A percentile compares a stretch with the other conserved stretches of the same genome.
These are phyloP conservation scores for Axea sp. DNA, from an alignment of 2,888 invertebrate genomes.

Conservation along the genomic window DNA sequence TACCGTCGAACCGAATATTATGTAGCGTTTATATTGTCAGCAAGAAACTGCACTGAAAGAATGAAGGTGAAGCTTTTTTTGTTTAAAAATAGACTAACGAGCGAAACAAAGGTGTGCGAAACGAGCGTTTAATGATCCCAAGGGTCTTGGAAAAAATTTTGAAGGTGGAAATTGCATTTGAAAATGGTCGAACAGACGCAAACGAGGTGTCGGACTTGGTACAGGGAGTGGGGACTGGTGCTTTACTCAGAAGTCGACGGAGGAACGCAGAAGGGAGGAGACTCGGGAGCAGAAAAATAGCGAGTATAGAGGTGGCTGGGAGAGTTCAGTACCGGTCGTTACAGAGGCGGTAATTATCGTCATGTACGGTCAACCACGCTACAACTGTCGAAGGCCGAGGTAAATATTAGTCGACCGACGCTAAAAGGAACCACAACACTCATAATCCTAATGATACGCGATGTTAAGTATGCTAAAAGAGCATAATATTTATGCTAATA, in stretches of 20 bases:
- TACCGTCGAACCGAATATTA: conserved; percentile 14
- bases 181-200: conserved; percentile 17
- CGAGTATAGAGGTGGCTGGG: conserved; percentile 31
- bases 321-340: conserved; percentile 38
- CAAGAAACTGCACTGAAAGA: not conserved
- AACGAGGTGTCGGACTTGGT: conserved; percentile 50
- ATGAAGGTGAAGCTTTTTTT: no score
- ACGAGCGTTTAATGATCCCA: not conserved
- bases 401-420: conserved; percentile 47
- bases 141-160: not conserved
- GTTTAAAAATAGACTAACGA: not conserved
- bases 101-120: conserved; percentile 17
- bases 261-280: conserved; percentile 21
- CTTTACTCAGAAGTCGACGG: conserved; percentile 22
- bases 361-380: conserved; percentile 38
- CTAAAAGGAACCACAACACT: conserved; percentile 43
- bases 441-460: conserved; percentile 31
- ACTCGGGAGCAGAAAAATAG: conserved; percentile 28
- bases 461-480: conserved; percentile 51
- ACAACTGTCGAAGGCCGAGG: conserved; percentile 46
- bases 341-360: conserved; percentile 53
- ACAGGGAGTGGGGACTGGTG: conserved; percentile 21
- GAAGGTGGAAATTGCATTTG: not conserved
- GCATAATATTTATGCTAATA: conserved; percentile 29
- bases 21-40: not conserved